phyloP scores from a whole-genome alignment of 2,797 vertebrate genomes.

The Cryptoprocta ferox region DNA sequence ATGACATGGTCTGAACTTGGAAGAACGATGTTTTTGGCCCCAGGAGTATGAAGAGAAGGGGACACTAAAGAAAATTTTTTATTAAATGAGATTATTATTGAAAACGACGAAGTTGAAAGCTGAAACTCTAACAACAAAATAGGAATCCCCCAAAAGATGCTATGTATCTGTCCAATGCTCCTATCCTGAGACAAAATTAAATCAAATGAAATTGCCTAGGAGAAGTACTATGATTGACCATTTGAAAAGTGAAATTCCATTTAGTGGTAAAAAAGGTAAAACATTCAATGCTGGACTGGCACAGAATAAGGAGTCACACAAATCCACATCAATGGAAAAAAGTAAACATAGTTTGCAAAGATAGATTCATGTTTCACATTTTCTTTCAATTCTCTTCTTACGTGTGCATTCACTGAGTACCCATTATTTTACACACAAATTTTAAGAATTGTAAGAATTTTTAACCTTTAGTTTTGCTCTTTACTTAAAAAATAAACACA shows the following conservation, averaged over 20 bases:
- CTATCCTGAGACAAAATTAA: conserved; percentile 48
- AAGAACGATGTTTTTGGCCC: conserved; percentile 40
- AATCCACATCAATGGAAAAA: not conserved
- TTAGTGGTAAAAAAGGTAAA: not conserved
- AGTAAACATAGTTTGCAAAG: conserved; percentile 13
- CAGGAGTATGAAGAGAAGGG: not conserved
- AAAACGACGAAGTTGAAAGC: conserved; percentile 44
- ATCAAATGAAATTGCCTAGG: conserved; percentile 10
- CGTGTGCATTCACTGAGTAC: not conserved
- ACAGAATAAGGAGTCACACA: not conserved
- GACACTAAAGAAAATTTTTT: not conserved
- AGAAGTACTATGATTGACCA: conserved; percentile 11
- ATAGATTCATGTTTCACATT: not conserved
- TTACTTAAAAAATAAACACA: conserved; percentile 24
- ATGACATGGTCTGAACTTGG: not conserved
- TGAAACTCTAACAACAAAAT: conserved; percentile 31
- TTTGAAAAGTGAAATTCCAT: conserved; percentile 48
- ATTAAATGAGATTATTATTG: conserved; percentile 10
- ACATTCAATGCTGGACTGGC: not conserved
- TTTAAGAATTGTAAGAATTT: conserved; percentile 1
- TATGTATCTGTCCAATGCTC: conserved; percentile 4
- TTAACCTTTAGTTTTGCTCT: conserved; percentile 33
- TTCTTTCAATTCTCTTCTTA: conserved; percentile 58
- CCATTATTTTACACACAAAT: conserved; percentile 13
- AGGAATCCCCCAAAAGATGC: not conserved